Conservation (phyloP, 2,113 vertebrate genomes). For the Cygnus atratus region DNA sequence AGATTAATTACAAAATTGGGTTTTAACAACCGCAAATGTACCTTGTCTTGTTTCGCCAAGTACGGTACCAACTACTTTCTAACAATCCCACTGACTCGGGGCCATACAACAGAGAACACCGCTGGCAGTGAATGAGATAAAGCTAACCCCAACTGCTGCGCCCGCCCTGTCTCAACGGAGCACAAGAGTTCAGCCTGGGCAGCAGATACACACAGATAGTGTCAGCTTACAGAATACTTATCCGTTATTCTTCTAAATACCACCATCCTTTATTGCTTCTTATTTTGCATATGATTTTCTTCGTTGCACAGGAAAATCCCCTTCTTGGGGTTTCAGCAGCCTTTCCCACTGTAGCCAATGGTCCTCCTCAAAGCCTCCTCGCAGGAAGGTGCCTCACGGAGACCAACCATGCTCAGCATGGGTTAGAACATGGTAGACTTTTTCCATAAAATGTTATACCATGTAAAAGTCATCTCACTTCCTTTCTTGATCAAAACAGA, state of each 20-base stretch:
- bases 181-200: background rate
- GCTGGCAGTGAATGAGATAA: background rate
- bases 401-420: background rate
- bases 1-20: background rate
- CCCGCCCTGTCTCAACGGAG: background rate
- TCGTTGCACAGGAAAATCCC: background rate
- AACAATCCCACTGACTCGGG: background rate
- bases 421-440: background rate
- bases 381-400: rapidly evolving
- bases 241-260: background rate
- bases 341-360: background rate
- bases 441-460: background rate
- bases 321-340: background rate
- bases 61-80: background rate
- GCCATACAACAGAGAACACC: background rate
- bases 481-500: background rate
- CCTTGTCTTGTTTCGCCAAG: background rate
- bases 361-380: background rate
- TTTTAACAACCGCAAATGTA: background rate
- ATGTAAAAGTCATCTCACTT: background rate
- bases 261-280: background rate
- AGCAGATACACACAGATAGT: background rate
- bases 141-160: too few relatives aligned
- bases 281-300: background rate
- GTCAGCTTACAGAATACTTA: background rate